Base-by-base conservation (phyloP, 1,140 invertebrate species). In the Pseudachorutes palmiensis region DNA sequence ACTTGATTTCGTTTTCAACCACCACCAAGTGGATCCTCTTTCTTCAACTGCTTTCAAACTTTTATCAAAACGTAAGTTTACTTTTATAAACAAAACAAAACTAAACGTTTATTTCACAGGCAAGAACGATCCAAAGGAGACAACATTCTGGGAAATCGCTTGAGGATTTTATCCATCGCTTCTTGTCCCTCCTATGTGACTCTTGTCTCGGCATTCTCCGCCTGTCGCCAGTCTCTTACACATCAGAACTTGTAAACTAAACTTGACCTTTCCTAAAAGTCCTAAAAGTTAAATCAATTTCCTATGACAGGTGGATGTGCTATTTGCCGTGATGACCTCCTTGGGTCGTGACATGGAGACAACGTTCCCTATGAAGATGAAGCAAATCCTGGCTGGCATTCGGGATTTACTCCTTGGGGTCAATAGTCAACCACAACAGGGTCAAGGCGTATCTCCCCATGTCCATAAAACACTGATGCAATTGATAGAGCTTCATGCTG, bases 281-380 rank as follows among this genome's bases (percentile, higher is more conserved):
- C 49, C 33, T 55, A 29, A 68, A 26, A 24, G 64, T n/a, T 49
- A 29, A 65, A 63, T 55, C 19, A 66, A 24, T 5, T 61, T 68
- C 65, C 60, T 64, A 3, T 72, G 30, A 72, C 74, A 92, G 88
- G 88, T 89, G 73, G 90, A 92, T 77, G 89, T 88, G 75, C 80
- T 94, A 31, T 93, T 93, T 78, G 89, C 89, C 76, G 88, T 92
- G 58, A 79, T 94, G 70, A 91, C 89, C 16, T 89, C 87, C 69
- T 87, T 92, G 75, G 91, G 91, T 0, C 85, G 88, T 64, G 90
- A 93, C 75, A 80, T 94, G 74, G 89, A 93, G 77, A 79, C 80
- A n/a, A 88, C 91, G 74, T 79, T 91, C 65, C 88, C 89, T 0
- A 82, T 82, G 62, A 87, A 90, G 72, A 78, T 94, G 78, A 86